Evolutionary conservation across 2,113 vertebrate genomes (phyloP), one percentile per base, ranked within the genome.

Genomic region (Clarias magur): DNA sequence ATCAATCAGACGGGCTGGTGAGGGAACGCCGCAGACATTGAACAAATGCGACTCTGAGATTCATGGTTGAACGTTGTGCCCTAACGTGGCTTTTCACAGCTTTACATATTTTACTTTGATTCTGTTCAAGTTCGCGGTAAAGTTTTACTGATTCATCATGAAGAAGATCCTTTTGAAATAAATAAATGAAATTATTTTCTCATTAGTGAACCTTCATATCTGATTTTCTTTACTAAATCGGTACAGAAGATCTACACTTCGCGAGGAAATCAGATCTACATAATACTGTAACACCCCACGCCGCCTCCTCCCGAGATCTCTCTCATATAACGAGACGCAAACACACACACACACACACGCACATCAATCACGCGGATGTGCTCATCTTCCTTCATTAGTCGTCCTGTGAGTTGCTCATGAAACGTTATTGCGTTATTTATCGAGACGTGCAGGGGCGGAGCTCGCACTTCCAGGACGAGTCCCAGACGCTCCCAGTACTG

Each of bases 241-340:
- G 16, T 38, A 42, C 34, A 7, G 6, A 42, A 42, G 30, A 34
- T 38, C 27, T 7, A 38, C 30, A 38, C 30, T 17, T 9, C 5
- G n/a, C 57, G 15, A 21, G 56, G 48, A 15, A 72, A 70, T 57
- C 30, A 23, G 9, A 17, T 16, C 27, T 42, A 42, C 42, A 42
- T 42, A 42, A 42, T 27, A 38, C 34, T 3, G 34, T 38, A 9
- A 9, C 67, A 17, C n/a, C 11, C 23, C 54, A 15, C 83, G 2
- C 8, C 23, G 9, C 62, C 7, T n/a, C 62, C 62, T 63, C 30
- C 13, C 38, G 72, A 80, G 68, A 72, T 53, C 30, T 86, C 87
- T 54, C 86, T 42, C 42, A 6, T 42, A 86, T 75, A 59, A 89
- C 80, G 72, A 19, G 27, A 89, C 38, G 73, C 53, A 53, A 48